A percentile compares a stretch with the other conserved stretches of the same genome.
These are phyloP conservation scores for Pycnomerus fuliginosus DNA, from an alignment of 2,888 invertebrate species.

Conservation along the genomic window DNA sequence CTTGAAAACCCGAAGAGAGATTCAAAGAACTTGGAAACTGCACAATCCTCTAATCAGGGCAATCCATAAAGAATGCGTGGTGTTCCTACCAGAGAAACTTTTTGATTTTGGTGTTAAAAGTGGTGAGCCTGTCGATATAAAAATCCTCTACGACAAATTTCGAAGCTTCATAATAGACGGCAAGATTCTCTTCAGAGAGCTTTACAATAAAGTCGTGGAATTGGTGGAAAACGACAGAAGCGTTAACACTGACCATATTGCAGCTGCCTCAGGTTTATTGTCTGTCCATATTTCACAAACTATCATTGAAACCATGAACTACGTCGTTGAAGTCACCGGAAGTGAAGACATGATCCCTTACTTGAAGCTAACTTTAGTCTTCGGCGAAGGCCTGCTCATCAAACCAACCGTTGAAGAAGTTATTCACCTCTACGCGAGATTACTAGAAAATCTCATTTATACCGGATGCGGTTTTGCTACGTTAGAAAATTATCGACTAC, in stretches of 20 bases:
- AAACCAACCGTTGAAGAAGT: conserved; percentile 62
- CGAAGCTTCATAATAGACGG: conserved; percentile 32
- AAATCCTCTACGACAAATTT: conserved; percentile 31
- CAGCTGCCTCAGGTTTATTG: conserved; percentile 51
- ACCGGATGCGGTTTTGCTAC: conserved; percentile 50
- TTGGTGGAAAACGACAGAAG: conserved; percentile 34
- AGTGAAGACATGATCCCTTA: conserved; percentile 60
- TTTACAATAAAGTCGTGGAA: conserved; percentile 34
- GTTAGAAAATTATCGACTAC: conserved; percentile 39
- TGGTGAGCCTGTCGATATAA: conserved; percentile 30
- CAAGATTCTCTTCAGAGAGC: conserved; percentile 31
- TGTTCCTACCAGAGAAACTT: conserved; percentile 57
- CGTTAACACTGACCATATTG: conserved; percentile 19
- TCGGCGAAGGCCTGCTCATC: conserved; percentile 47
- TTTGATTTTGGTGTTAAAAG: conserved; percentile 47
- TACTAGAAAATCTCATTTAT: conserved; percentile 50
- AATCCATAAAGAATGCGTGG: conserved; percentile 58
- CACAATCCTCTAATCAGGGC: conserved; percentile 64
- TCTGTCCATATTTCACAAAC: conserved; percentile 65
- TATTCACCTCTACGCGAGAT: conserved; percentile 58
- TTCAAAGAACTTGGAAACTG: conserved; percentile 61
- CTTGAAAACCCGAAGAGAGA: conserved; percentile 57
- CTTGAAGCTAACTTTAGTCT: conserved; percentile 55
- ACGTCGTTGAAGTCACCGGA: conserved; percentile 60
- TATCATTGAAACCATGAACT: conserved; percentile 66